These are phyloP conservation scores for Anguilla megastoma DNA, from an alignment of 2,797 vertebrate species.

Conservation along the genomic window DNA sequence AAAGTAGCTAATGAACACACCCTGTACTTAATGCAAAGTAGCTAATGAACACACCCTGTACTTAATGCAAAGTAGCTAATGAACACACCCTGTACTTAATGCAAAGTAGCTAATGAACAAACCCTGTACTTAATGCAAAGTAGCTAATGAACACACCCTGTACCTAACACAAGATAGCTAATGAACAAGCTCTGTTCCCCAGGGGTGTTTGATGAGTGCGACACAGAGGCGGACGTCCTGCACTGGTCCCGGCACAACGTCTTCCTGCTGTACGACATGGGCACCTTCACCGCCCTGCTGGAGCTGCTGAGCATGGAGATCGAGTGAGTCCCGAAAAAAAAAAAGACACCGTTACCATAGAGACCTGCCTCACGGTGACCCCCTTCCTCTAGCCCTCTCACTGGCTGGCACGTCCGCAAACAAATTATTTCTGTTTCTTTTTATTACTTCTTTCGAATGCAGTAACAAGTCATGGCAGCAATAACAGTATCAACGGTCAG, in stretches of 20 bases:
- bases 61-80: no score
- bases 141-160: no score
- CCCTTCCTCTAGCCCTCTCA: not conserved
- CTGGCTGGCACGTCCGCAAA: not conserved
- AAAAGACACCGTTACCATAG: not conserved
- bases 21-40: no score
- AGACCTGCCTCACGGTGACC: not conserved
- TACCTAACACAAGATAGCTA: no score
- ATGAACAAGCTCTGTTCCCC: slow-evolving; percentile 12
- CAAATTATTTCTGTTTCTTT: not conserved
- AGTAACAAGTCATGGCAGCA: not conserved
- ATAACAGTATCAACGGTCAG: no score
- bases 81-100: no score
- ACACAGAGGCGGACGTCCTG: slow-evolving; percentile 84
- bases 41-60: no score
- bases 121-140: no score
- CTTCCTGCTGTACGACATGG: slow-evolving; percentile 93
- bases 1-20: no score
- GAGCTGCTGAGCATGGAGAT: slow-evolving; percentile 98
- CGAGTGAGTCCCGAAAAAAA: slow-evolving; percentile 76
- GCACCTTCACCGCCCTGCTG: slow-evolving; percentile 90
- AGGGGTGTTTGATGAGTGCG: slow-evolving; percentile 93
- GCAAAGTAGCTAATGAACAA: no score
- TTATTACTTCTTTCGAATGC: not conserved
- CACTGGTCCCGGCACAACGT: slow-evolving; percentile 91